These are phyloP conservation scores for Drosophila parvula DNA, from an alignment of 1,140 invertebrate genomes.

Conservation along the genomic window DNA sequence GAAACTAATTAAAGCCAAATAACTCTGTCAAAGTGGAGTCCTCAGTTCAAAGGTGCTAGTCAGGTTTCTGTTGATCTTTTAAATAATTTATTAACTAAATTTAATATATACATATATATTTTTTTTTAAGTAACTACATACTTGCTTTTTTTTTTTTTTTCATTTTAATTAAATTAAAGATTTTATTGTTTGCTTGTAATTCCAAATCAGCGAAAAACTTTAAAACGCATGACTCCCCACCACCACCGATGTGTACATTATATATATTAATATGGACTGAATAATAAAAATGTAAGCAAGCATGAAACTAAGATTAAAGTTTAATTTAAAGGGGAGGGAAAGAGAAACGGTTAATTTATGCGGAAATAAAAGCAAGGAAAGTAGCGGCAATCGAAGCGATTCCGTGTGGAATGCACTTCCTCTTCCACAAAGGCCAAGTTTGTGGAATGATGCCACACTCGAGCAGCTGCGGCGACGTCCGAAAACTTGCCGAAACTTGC, in stretches of 20 bases:
- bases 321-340: neutral
- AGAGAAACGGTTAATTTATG: neutral
- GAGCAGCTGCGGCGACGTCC: neutral
- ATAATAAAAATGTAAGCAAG: neutral
- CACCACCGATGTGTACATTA: neutral
- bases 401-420: conserved; percentile 10
- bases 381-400: conserved; percentile 1
- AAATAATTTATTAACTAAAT: too few species aligned
- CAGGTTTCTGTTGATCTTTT: too few species aligned
- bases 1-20: too few species aligned
- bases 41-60: too few species aligned
- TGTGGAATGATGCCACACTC: conserved; percentile 11
- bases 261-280: too few species aligned
- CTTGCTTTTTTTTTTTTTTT: too few species aligned
- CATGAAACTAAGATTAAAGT: neutral
- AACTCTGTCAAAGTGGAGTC: too few species aligned
- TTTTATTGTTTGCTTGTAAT: too few species aligned
- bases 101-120: too few species aligned
- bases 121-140: too few species aligned
- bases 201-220: neutral
- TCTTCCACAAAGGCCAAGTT: conserved; percentile 19
- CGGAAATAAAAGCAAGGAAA: neutral
- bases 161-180: neutral
- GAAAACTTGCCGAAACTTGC: conserved; percentile 43
- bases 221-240: too few species aligned